Conservation (phyloP, 2,888 invertebrate species). For the Acrobasis suavella region DNA sequence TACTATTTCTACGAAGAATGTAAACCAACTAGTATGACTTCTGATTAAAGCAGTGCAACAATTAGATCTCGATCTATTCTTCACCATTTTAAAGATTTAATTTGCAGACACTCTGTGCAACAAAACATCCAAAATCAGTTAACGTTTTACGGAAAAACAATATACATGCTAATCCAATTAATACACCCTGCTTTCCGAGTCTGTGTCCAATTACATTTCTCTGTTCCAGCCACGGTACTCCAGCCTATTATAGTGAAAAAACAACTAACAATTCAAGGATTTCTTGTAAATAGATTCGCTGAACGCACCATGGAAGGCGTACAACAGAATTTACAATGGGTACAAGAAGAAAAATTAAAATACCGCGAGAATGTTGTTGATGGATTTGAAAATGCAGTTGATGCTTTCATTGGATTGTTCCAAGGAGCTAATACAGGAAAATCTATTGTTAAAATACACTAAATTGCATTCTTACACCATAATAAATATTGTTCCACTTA, state of each 20-base stretch:
- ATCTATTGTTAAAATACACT: conserved; percentile 72
- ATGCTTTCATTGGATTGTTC: conserved; percentile 84
- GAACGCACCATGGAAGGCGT: conserved; percentile 83
- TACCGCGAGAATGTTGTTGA: conserved; percentile 84
- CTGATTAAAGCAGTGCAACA: no score
- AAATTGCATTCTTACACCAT: conserved; percentile 9
- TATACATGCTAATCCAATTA: no score
- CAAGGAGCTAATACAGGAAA: conserved; percentile 85
- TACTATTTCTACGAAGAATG: not conserved
- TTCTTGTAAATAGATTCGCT: conserved; percentile 75
- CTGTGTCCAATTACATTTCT: no score
- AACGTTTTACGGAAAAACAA: no score
- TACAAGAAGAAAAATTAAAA: conserved; percentile 85
- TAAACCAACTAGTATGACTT: no score
- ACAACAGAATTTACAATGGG: conserved; percentile 82
- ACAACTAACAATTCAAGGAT: conserved; percentile 85
- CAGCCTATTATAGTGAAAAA: conserved; percentile 81
- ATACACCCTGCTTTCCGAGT: no score
- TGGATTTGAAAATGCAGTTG: conserved; percentile 85
- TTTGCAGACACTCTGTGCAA: no score
- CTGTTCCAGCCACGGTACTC: conserved; percentile 60
- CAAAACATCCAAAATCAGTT: no score
- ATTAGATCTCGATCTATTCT: no score
- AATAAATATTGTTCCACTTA: conserved; percentile 6
- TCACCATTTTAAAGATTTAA: no score